Evolutionary conservation across 2,113 vertebrate species (phyloP).

Genomic region (Notarius quadriscutis): DNA sequence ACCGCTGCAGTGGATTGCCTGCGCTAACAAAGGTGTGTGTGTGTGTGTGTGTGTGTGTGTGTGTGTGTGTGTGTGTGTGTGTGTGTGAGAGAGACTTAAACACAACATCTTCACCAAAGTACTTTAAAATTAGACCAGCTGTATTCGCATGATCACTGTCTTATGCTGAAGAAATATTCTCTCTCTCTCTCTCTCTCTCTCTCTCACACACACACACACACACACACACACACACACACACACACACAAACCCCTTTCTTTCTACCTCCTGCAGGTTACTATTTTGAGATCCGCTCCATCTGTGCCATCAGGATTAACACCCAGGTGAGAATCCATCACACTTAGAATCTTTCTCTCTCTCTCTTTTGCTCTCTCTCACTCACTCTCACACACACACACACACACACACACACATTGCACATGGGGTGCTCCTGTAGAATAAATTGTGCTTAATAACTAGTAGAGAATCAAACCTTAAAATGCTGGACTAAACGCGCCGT

Average conservation of each 20-base stretch:
- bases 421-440: background rate
- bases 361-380: background rate
- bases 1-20: slow-evolving; percentile 97
- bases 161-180: slow-evolving; percentile 10
- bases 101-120: background rate
- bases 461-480: background rate
- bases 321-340: slow-evolving; percentile 70
- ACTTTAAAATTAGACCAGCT: background rate
- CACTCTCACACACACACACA: background rate
- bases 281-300: slow-evolving; percentile 83
- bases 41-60: slow-evolving; percentile 66
- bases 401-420: background rate
- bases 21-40: slow-evolving; percentile 91
- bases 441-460: background rate
- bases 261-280: slow-evolving; percentile 70
- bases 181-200: slow-evolving; percentile 17
- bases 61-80: slow-evolving; percentile 65
- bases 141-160: slow-evolving; percentile 1
- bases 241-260: slow-evolving; percentile 33
- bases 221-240: slow-evolving; percentile 38
- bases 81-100: background rate
- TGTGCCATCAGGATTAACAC: slow-evolving; percentile 82
- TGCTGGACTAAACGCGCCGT: background rate
- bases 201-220: slow-evolving; percentile 36
- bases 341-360: slow-evolving; percentile 35